Evolutionary conservation across 2,797 vertebrate species (phyloP), one percentile per base, ranked within the genome.

Genomic region (Alfaro cultratus): DNA sequence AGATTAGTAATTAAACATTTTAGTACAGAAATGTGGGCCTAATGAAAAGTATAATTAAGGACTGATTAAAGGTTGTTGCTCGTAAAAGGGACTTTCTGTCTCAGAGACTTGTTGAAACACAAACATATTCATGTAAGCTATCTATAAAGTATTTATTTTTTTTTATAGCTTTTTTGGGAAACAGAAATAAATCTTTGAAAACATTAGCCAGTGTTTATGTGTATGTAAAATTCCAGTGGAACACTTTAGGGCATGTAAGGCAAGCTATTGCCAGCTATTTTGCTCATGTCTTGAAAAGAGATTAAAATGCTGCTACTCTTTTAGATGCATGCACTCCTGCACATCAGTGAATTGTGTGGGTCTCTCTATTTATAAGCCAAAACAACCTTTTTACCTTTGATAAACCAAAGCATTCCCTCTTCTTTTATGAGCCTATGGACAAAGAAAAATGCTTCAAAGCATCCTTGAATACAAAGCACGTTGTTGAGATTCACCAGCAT

Each of bases 391-490:
- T 75, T 75, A 60, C 53, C 53, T 60, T 60, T 60, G 43, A 29
- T 60, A 75, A 60, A 75, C 15, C 39, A 60, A 29, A 74, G 23
- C 39, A 60, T 60, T 43, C 29, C 29, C 53, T 75, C 39, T 43
- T 60, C 74, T 45, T n/a, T 64, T 29, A 75, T 64, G 46, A 51
- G 34, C 55, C 57, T 53, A 45, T 36, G 83, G 46, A 82, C 70
- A 82, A 12, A 80, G 68, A 53, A 80, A 80, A 57, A 74, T 21
- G 47, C 62, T 6, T 71, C 31, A 86, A 76, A 86, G 73, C 31
- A 49, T 64, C 57, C 49, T 79, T 83, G 79, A 89, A 93, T 90
- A 84, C 81, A 87, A 87, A 93, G 84, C 87, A 82, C 77, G 84
- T 51, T 81, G 57, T 84, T 90, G 77, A 83, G 77, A 89, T 91